A percentile compares a stretch with the other conserved stretches of the same genome.
Conservation (phyloP, 1,140 invertebrate genomes). For the Temnothorax curvispinosus region DNA sequence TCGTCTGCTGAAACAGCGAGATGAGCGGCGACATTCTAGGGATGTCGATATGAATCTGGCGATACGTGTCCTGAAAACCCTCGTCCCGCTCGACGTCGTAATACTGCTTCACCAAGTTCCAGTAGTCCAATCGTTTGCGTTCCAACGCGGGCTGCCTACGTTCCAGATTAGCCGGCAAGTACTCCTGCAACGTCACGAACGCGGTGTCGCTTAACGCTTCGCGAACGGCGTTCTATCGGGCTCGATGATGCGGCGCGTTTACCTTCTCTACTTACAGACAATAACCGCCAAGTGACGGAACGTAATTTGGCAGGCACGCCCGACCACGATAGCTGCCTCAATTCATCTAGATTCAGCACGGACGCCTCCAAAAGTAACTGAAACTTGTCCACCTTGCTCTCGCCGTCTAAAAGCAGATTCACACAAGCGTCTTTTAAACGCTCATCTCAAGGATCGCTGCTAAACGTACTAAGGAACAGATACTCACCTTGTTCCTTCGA, state of each 20-base stretch:
- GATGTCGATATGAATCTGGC: conserved; percentile 99
- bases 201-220: not conserved
- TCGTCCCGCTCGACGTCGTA: conserved; percentile 97
- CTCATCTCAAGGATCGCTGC: not conserved
- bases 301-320: conserved; percentile 95
- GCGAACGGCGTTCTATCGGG: not conserved
- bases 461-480: not conserved
- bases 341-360: conserved; percentile 93
- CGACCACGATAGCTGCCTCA: conserved; percentile 97
- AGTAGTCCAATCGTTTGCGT: conserved; percentile 97
- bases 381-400: conserved; percentile 94
- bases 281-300: conserved; percentile 91
- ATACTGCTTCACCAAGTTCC: conserved; percentile 97
- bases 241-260: conserved; percentile 33
- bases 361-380: conserved; percentile 90
- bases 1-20: conserved; percentile 96
- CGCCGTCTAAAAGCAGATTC: conserved; percentile 81
- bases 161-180: conserved; percentile 96
- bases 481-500: conserved; percentile 85
- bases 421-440: not conserved
- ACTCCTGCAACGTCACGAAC: conserved; percentile 87
- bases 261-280: conserved; percentile 87
- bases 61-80: conserved; percentile 96
- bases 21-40: conserved; percentile 98
- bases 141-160: conserved; percentile 93